Evolutionary conservation across 2,113 vertebrate genomes (phyloP).

Genomic region (Porphyrio hochstetteri): DNA sequence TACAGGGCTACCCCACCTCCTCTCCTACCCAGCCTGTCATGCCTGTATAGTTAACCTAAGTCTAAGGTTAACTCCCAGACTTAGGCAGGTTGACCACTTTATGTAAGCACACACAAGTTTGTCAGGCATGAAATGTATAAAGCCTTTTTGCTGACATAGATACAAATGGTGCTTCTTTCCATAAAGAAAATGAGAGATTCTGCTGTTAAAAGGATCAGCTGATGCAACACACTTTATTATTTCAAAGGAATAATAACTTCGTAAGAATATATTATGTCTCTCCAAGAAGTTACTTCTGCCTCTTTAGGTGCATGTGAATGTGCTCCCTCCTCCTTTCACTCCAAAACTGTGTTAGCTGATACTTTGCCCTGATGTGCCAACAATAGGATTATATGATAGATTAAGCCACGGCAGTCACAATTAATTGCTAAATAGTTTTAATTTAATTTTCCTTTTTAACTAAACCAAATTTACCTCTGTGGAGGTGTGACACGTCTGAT

Average conservation of each 20-base stretch:
- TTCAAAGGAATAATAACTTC: not conserved
- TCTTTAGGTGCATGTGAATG: not conserved
- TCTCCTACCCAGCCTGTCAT: too few species aligned
- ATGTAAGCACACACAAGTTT: not conserved
- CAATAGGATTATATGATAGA: slow-evolving; percentile 67
- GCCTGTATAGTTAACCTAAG: too few species aligned
- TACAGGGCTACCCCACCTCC: too few species aligned
- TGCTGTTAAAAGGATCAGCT: not conserved
- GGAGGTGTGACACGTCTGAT: slow-evolving; percentile 70
- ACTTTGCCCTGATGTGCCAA: slow-evolving; percentile 38
- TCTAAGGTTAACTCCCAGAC: not conserved
- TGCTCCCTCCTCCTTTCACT: not conserved
- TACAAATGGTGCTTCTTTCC: not conserved
- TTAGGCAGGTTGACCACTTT: not conserved
- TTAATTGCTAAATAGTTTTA: slow-evolving; percentile 72
- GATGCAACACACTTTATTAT: not conserved
- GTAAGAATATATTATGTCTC: not conserved
- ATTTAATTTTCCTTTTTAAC: slow-evolving; percentile 76
- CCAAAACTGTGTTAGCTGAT: slow-evolving; percentile 28
- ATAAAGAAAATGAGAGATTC: not conserved
- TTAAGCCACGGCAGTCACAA: slow-evolving; percentile 55
- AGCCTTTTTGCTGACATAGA: not conserved
- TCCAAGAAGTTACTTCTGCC: not conserved
- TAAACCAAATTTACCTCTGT: slow-evolving; percentile 72
- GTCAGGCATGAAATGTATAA: not conserved